Evolutionary conservation across 37 sponge, comb jelly and placozoan species (phyloP), one percentile per base, ranked within the genome.

Genomic region (Haliclona indistincta): DNA sequence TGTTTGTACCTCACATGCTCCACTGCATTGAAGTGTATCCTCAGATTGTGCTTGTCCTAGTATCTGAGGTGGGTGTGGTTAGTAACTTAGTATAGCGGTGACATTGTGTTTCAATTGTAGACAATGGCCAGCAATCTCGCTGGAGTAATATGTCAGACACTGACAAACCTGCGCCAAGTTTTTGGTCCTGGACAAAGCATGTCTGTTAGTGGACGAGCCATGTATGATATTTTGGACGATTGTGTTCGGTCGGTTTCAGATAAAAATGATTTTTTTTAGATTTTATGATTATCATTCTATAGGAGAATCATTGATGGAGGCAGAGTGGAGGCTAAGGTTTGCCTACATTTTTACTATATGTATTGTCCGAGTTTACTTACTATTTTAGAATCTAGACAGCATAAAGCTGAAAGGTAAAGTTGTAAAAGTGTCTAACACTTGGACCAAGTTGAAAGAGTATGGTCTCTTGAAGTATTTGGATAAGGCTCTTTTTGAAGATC

Each of bases 11-110:
- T 13, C 77, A 88, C 71, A 53, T 54, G 11, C 58, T 88, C 29
- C 80, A 88, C 78, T 81, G 82, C 54, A 40, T 88, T 55, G 78
- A 88, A 58, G 72, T 88, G 0, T 77, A 77, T 29, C 88, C 77
- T 39, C 78, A 71, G 55, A 88, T 88, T 0, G 66, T 81, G 36
- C 71, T 88, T 22, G 78, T 88, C 33, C 17, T 88, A 56, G 62
- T 88, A 22, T 66, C 77, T 0, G 88, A 88, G 63, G 70, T 76
- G 1, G 44, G 84, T 15, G n/a, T 45, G 67, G 54, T 77, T 53
- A 25, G 3, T 19, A 22, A 26, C 28, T 49, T 5, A n/a, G 29
- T 32, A 51, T 71, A 23, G 33, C 26, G 5, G 26, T 69, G 4
- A 20, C 3, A 51, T 26, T 0, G 0, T 70, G 26, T 17, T 43